Base-by-base conservation (phyloP, 1,140 invertebrate species). In the Pygmarrhopalites habei region DNA sequence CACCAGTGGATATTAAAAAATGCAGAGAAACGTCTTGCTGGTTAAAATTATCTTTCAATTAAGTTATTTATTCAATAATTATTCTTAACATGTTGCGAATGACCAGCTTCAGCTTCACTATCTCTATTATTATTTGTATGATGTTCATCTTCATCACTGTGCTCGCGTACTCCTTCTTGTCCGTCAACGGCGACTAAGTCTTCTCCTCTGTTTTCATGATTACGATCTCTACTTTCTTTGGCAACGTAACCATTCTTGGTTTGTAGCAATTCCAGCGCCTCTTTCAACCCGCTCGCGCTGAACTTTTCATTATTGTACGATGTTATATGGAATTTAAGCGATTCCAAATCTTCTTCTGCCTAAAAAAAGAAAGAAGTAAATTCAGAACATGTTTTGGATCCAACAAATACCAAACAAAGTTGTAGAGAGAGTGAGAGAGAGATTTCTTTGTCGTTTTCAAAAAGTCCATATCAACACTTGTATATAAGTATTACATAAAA, bases 1-100 rank as follows among this genome's bases (percentile, higher is more conserved):
- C 93, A 97, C 76, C 84, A 89, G 59, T 97, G 91, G 89, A 85
- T 86, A 0, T 77, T 98, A 4, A 83, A 86, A 67, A 87, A 85
- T 71, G 83, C 87, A 3, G 91, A 94, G 73, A 77, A 79, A 64
- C 82, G 85, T 39, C 69, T 86, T 10, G 72, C 77, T 60, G 79
- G 77, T n/a, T n/a, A n/a, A n/a, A n/a, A n/a, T n/a, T n/a, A n/a
- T n/a, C n/a, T n/a, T n/a, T 10, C 30, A n/a, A n/a, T n/a, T n/a
- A n/a, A n/a, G n/a, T n/a, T n/a, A n/a, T n/a, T n/a, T n/a, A n/a
- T n/a, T n/a, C n/a, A n/a, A n/a, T n/a, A n/a, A n/a, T n/a, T n/a
- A n/a, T n/a, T n/a, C n/a, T n/a, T n/a, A n/a, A n/a, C n/a, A n/a
- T n/a, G n/a, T n/a, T n/a, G n/a, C n/a, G n/a, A n/a, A n/a, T n/a